A percentile compares a stretch with the other conserved stretches of the same genome.
These are phyloP conservation scores for Sander vitreus DNA, from an alignment of 2,113 vertebrate species.

Conservation along the genomic window DNA sequence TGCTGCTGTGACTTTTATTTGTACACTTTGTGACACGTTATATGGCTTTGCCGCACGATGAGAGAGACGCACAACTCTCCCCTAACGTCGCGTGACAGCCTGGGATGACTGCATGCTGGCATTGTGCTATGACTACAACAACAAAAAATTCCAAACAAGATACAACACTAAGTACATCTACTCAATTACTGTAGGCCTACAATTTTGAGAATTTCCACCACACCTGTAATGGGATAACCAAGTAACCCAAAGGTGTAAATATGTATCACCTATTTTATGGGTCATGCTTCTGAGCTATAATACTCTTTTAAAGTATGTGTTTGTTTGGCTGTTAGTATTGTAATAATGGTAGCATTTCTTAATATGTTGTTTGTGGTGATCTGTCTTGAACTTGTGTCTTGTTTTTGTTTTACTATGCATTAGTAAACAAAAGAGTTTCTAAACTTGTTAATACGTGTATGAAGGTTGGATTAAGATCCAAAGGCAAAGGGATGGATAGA, in stretches of 20 bases:
- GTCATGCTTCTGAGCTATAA: background rate
- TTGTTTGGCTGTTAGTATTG: background rate
- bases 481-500: no score
- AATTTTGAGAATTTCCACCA: no score
- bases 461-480: no score
- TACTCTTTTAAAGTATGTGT: background rate
- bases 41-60: background rate
- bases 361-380: background rate
- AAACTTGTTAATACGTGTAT: no score
- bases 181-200: no score
- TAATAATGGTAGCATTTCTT: background rate
- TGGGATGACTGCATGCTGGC: background rate
- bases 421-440: background rate
- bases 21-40: background rate
- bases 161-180: background rate
- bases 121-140: no score
- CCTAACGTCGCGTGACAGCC: background rate
- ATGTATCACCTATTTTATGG: no score
- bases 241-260: no score
- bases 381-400: background rate
- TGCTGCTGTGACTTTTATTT: background rate
- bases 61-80: background rate
- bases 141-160: background rate
- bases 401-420: background rate
- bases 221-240: no score